Percentiles rank a stretch among this genome's conserved stretches.
These are phyloP conservation scores for Melanerpes formicivorus DNA, from an alignment of 2,113 vertebrate species.

Conservation along the genomic window DNA sequence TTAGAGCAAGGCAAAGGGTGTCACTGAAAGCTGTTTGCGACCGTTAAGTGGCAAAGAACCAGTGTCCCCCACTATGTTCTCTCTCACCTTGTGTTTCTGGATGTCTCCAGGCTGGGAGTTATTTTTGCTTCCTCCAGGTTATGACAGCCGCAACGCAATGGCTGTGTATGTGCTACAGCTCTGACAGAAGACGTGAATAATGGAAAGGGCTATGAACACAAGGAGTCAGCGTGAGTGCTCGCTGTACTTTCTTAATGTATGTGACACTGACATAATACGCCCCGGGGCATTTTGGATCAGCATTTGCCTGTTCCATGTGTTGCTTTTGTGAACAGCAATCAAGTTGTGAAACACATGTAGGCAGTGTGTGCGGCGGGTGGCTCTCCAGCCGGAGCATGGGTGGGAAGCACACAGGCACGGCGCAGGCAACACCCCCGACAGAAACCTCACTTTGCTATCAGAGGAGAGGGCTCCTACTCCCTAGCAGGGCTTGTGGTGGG, in stretches of 20 bases:
- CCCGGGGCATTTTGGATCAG: not conserved
- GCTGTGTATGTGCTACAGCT: not conserved
- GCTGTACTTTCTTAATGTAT: not conserved
- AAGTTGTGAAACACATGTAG: not conserved
- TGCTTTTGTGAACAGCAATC: slow-evolving; percentile 23
- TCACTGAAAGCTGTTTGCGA: not conserved
- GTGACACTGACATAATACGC: slow-evolving; percentile 4
- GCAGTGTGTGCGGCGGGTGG: not conserved
- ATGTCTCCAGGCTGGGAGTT: not conserved
- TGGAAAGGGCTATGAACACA: not conserved
- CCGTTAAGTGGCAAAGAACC: not conserved
- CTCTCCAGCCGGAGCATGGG: not conserved
- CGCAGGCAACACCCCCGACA: not conserved
- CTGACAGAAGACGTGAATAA: not conserved
- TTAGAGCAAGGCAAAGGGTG: not conserved
- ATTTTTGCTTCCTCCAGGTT: not conserved
- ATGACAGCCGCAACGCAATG: not conserved
- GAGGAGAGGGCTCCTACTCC: not conserved
- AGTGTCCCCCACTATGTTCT: not conserved
- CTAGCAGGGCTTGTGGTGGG: not conserved
- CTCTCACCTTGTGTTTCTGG: not conserved
- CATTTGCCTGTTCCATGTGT: not conserved
- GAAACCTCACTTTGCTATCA: fast-evolving
- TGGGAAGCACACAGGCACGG: not conserved
- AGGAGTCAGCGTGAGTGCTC: not conserved